Percentiles rank a stretch among this genome's conserved stretches.
Conservation (phyloP, 2,797 vertebrate genomes). For the Phoxinus dragarum region DNA sequence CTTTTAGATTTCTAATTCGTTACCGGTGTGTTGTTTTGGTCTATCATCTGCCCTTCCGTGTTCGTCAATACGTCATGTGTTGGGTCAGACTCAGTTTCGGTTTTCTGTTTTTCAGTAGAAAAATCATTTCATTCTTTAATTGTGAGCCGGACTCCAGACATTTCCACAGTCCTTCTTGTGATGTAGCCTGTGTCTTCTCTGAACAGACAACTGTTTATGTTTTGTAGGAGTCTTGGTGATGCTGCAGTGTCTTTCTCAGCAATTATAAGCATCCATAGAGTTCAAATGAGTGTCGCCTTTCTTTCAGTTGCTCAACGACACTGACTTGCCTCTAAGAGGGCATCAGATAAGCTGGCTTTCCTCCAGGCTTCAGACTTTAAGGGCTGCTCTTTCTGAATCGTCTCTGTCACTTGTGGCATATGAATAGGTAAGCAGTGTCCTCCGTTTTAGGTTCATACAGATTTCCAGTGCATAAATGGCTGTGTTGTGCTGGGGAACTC, state of each 20-base stretch:
- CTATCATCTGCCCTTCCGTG: no score
- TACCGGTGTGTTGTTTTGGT: no score
- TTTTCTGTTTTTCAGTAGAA: background rate
- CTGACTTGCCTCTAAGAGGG: slow-evolving; percentile 34
- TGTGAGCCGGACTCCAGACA: background rate
- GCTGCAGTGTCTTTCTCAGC: background rate
- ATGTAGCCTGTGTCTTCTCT: background rate
- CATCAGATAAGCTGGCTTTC: slow-evolving; percentile 40
- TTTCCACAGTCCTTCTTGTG: background rate
- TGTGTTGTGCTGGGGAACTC: slow-evolving; percentile 66
- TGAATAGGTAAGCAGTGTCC: slow-evolving; percentile 66
- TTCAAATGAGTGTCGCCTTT: slow-evolving; percentile 22
- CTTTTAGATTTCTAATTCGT: no score
- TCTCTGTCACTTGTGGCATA: slow-evolving; percentile 57
- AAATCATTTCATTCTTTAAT: background rate
- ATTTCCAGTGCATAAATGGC: slow-evolving; percentile 61
- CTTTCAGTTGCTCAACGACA: slow-evolving; percentile 20
- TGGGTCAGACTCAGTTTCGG: no score
- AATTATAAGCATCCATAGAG: background rate
- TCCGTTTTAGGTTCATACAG: slow-evolving; percentile 59
- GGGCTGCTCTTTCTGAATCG: slow-evolving; percentile 65
- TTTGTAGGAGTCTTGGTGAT: slow-evolving; percentile 7
- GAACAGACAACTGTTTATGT: background rate
- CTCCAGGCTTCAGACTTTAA: slow-evolving; percentile 56
- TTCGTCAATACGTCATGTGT: fast-evolving